Evolutionary conservation across 2,888 invertebrate genomes (phyloP).

Genomic region (Allygus modestus): DNA sequence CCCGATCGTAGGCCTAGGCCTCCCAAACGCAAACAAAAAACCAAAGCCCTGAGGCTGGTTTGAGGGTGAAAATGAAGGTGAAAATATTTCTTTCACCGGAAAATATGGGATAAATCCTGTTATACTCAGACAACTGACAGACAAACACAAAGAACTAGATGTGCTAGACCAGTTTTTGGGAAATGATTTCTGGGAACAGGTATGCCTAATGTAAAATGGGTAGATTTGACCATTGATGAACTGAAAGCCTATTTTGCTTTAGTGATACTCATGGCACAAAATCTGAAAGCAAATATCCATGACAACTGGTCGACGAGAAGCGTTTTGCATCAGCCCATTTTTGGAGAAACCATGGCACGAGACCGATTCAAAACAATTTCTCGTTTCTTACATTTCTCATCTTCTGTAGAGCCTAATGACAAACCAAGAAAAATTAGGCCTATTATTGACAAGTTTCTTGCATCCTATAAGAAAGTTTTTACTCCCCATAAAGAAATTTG

Average conservation of each 20-base stretch:
- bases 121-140: background rate
- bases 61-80: no score
- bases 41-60: no score
- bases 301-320: background rate
- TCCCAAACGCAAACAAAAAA: no score
- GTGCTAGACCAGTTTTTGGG: conserved; percentile 5
- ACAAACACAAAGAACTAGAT: background rate
- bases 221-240: background rate
- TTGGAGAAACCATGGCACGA: background rate
- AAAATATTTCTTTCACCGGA: background rate
- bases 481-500: conserved; percentile 69
- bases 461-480: background rate
- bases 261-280: background rate
- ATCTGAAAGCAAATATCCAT: background rate
- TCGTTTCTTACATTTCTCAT: background rate
- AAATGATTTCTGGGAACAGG: background rate
- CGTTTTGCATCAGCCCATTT: background rate
- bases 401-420: conserved; percentile 39
- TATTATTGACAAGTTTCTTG: conserved; percentile 22
- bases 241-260: no score
- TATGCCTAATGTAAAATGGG: conserved; percentile 5
- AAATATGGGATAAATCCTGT: background rate
- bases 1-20: no score
- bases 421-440: conserved; percentile 65
- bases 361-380: background rate